Evolutionary conservation across 2,888 invertebrate species (phyloP).

Genomic region (Callosobruchus maculatus): DNA sequence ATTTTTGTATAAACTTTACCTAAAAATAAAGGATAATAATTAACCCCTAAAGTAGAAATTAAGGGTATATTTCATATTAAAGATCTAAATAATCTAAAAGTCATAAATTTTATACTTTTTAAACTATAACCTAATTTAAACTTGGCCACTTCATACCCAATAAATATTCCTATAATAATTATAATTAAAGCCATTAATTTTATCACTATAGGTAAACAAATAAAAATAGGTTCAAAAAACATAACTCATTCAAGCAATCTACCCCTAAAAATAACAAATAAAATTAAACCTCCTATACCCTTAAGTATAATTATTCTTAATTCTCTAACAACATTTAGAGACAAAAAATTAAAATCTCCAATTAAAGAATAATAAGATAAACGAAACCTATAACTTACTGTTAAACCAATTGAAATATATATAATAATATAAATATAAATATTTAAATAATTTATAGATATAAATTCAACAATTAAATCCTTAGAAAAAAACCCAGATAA

Average conservation of each 20-base stretch:
- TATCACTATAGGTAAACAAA: constrained; percentile 54
- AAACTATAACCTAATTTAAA: constrained; percentile 46
- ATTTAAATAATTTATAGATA: constrained; percentile 55
- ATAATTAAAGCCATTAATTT: constrained; percentile 56
- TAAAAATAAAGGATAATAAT: constrained; percentile 50
- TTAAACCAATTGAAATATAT: constrained; percentile 58
- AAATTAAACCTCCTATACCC: constrained; percentile 44
- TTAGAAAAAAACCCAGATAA: constrained; percentile 57
- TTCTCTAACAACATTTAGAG: constrained; percentile 53
- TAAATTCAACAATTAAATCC: constrained; percentile 59
- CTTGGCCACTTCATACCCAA: constrained; percentile 51
- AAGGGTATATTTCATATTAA: constrained; percentile 56
- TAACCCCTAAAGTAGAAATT: constrained; percentile 42
- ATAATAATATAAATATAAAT: constrained; percentile 54
- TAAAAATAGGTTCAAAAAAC: constrained; percentile 53
- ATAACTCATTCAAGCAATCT: constrained; percentile 55
- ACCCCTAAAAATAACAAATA: constrained; percentile 55
- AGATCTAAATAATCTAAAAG: constrained; percentile 36
- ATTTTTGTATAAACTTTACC: constrained; percentile 49
- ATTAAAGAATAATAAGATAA: constrained; percentile 56
- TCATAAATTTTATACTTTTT: constrained; percentile 44
- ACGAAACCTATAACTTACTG: constrained; percentile 40
- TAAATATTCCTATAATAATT: constrained; percentile 46
- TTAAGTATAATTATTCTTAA: constrained; percentile 52
- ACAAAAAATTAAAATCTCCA: constrained; percentile 51